A percentile compares a stretch with the other conserved stretches of the same genome.
Conservation (phyloP, 2,888 invertebrate genomes). For the Smittia sp. region DNA sequence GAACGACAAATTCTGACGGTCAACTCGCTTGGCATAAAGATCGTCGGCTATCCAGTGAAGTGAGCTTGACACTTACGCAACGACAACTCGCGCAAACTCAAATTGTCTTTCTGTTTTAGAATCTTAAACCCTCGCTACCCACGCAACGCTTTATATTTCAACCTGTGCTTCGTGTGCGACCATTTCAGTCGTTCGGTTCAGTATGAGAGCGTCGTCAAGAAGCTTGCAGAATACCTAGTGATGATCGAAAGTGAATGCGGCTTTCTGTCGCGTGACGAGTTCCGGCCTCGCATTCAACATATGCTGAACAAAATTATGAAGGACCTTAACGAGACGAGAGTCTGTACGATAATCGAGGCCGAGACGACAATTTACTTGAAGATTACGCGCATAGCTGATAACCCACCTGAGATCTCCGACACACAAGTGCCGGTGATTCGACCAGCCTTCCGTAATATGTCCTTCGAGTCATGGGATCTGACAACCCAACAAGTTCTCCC, state of each 20-base stretch:
- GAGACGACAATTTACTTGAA: slow-evolving; percentile 87
- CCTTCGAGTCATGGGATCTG: slow-evolving; percentile 81
- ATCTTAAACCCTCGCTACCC: slow-evolving; percentile 87
- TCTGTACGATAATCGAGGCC: slow-evolving; percentile 77
- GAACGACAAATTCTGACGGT: slow-evolving; percentile 88
- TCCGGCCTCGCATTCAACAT: slow-evolving; percentile 68
- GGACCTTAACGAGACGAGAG: slow-evolving; percentile 76
- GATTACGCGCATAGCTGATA: slow-evolving; percentile 76
- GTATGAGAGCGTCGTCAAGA: slow-evolving; percentile 91
- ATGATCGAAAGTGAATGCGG: slow-evolving; percentile 83
- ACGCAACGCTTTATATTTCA: slow-evolving; percentile 92
- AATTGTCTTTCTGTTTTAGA: slow-evolving; percentile 47
- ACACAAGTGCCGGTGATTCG: slow-evolving; percentile 87
- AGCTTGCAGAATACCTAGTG: slow-evolving; percentile 86
- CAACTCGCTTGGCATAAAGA: slow-evolving; percentile 73
- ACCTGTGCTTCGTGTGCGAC: slow-evolving; percentile 91
- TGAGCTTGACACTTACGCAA: background rate
- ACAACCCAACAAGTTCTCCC: slow-evolving; percentile 91
- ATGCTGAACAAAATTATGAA: slow-evolving; percentile 75
- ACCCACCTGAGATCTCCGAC: slow-evolving; percentile 75
- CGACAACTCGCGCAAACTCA: too few relatives aligned
- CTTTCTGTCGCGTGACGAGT: slow-evolving; percentile 71
- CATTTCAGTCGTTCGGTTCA: slow-evolving; percentile 85
- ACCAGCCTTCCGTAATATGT: slow-evolving; percentile 60
- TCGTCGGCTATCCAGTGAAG: slow-evolving; percentile 85